A percentile compares a stretch with the other conserved stretches of the same genome.
phyloP scores from a whole-genome alignment of 2,797 vertebrate species.

The Sciurus vulgaris region DNA sequence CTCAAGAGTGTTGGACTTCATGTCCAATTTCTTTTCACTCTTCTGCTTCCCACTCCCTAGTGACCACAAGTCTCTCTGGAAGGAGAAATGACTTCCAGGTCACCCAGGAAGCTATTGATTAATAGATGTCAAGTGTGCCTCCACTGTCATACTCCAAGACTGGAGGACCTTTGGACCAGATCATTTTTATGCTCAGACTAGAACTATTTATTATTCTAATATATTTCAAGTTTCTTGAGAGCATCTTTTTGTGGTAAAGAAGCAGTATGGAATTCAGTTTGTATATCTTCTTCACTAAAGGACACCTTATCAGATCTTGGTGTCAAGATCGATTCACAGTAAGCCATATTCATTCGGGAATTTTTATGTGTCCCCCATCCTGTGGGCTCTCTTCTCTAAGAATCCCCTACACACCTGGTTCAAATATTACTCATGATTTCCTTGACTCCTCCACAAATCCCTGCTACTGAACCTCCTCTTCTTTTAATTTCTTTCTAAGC shows the following conservation, averaged over 20 bases:
- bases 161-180: not conserved
- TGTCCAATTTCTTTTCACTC: not conserved
- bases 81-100: conserved; percentile 21
- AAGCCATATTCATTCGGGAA: not conserved
- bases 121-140: not conserved
- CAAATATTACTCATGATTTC: conserved; percentile 38
- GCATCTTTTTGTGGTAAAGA: not conserved
- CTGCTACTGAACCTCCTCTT: not conserved
- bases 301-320: not conserved
- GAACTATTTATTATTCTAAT: not conserved
- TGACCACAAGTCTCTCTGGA: not conserved
- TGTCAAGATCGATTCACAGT: not conserved
- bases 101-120: not conserved
- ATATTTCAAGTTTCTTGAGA: not conserved
- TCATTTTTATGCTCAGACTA: not conserved
- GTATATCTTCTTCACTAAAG: not conserved
- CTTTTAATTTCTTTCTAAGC: conserved; percentile 21
- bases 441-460: not conserved
- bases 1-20: not conserved
- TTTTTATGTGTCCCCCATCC: not conserved
- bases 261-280: not conserved
- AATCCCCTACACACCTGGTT: not conserved
- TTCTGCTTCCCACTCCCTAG: not conserved
- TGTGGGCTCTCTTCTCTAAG: not conserved
- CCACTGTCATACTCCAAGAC: not conserved